Evolutionary conservation across 2,888 invertebrate species (phyloP).

Genomic region (Exephanes ischioxanthus): DNA sequence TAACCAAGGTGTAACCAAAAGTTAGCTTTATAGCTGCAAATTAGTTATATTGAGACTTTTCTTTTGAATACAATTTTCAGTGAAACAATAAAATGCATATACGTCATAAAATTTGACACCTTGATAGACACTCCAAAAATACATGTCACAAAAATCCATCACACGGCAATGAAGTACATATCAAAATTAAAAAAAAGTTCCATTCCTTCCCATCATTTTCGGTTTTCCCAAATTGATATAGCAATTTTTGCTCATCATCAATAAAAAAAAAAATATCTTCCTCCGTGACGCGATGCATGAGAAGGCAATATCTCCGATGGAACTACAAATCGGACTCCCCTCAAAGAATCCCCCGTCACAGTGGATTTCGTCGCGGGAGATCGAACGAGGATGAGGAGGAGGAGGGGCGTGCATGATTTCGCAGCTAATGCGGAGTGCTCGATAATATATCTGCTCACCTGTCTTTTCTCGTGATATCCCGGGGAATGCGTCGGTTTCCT

Average conservation of each 20-base stretch:
- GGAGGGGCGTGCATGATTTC: not conserved
- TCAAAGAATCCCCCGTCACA: not conserved
- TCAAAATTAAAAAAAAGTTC: not conserved
- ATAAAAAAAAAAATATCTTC: not conserved
- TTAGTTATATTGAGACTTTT: too few relatives aligned
- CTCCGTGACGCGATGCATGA: not conserved
- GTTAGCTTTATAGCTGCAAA: too few relatives aligned
- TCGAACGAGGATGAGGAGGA: not conserved
- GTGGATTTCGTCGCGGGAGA: not conserved
- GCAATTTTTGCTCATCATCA: not conserved
- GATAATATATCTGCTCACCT: conserved; percentile 76
- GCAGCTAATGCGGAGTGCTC: conserved; percentile 3
- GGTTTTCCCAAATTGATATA: not conserved
- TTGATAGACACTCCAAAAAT: too few relatives aligned
- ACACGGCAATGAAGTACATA: not conserved
- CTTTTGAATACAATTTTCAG: too few relatives aligned
- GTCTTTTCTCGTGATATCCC: conserved; percentile 83
- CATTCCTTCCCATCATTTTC: not conserved
- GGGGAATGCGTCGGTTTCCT: conserved; percentile 80
- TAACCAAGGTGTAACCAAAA: too few relatives aligned
- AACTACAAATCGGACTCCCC: not conserved
- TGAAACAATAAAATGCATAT: too few relatives aligned
- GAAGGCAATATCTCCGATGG: not conserved
- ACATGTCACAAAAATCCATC: not conserved
- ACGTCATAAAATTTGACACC: too few relatives aligned